Conservation (phyloP, 2,797 vertebrate species). For the Odontamblyopus lacepedii region DNA sequence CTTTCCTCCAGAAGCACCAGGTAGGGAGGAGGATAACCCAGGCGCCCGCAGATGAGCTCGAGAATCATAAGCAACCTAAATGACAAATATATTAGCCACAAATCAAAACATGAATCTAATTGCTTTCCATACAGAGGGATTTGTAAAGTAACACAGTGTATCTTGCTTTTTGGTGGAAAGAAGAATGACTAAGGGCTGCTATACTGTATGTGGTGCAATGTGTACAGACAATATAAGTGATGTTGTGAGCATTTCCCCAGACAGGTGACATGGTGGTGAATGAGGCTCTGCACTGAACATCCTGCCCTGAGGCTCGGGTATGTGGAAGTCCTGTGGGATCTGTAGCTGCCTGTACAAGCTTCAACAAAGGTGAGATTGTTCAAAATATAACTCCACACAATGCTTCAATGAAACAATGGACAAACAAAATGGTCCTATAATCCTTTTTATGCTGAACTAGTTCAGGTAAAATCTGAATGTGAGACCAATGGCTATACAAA, state of each 20-base stretch:
- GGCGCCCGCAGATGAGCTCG: slow-evolving; percentile 86
- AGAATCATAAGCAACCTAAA: slow-evolving; percentile 87
- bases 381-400: background rate
- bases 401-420: background rate
- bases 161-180: background rate
- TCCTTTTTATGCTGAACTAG: background rate
- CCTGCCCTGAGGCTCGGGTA: slow-evolving; percentile 17
- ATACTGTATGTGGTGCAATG: background rate
- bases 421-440: background rate
- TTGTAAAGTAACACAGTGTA: background rate
- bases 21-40: slow-evolving; percentile 80
- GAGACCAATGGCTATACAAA: background rate
- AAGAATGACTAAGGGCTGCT: background rate
- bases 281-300: slow-evolving; percentile 11
- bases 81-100: background rate
- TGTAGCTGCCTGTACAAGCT: slow-evolving; percentile 4
- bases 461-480: background rate
- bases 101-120: background rate
- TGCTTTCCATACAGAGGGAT: background rate
- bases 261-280: slow-evolving; percentile 19
- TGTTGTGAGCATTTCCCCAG: slow-evolving; percentile 20
- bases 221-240: slow-evolving; percentile 16
- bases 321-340: slow-evolving; percentile 16
- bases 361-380: background rate
- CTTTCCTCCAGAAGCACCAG: slow-evolving; percentile 83